Conservation (phyloP, 2,797 vertebrate genomes). For the Poecilia picta region DNA sequence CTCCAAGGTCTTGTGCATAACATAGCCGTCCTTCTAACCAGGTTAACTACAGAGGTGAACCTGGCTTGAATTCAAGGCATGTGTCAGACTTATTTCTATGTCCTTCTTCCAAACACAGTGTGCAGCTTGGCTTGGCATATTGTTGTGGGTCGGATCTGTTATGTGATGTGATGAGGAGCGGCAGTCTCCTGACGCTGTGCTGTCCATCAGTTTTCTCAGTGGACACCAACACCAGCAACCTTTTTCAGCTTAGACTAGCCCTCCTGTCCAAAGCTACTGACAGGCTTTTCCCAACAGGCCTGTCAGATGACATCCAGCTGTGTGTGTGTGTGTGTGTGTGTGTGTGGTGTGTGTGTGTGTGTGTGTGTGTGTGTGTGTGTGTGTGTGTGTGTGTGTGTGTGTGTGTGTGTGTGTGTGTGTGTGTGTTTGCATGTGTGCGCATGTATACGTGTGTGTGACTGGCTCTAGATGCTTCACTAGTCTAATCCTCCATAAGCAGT, state of each 20-base stretch:
- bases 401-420: no score
- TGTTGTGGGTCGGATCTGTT: conserved; percentile 22
- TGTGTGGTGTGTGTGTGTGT: no score
- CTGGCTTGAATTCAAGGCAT: not conserved
- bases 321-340: not conserved
- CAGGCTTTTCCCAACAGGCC: conserved; percentile 29
- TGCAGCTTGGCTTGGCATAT: not conserved
- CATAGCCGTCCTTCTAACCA: not conserved
- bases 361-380: no score
- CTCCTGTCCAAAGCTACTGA: conserved; percentile 59
- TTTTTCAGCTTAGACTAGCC: conserved; percentile 68
- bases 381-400: no score
- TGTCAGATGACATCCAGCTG: conserved; percentile 53
- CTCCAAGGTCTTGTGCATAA: not conserved
- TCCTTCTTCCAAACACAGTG: not conserved
- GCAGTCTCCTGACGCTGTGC: conserved; percentile 56
- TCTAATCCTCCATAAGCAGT: conserved; percentile 10
- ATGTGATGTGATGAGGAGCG: conserved; percentile 52
- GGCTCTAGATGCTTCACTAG: conserved; percentile 22
- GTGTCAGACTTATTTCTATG: not conserved
- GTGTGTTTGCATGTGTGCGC: not conserved
- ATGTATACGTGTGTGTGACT: not conserved
- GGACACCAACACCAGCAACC: conserved; percentile 57
- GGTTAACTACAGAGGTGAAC: not conserved
- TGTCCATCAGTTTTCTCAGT: conserved; percentile 52